phyloP scores from a whole-genome alignment of 2,113 vertebrate species.

The Sphyrna mokarran region DNA sequence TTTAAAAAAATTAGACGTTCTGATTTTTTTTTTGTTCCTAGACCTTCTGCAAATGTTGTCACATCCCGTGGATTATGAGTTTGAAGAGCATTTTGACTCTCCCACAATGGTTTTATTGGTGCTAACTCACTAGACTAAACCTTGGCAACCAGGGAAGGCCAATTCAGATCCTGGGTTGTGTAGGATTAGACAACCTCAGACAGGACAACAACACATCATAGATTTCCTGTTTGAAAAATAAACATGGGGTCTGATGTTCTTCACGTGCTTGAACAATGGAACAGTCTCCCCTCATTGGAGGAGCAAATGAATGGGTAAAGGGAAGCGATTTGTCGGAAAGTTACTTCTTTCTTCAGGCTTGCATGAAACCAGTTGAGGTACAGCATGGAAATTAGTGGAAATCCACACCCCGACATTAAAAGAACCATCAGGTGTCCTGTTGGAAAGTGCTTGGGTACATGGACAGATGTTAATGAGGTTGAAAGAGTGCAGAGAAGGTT shows the following conservation, averaged over 20 bases:
- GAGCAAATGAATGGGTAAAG: background rate
- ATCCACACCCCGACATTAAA: background rate
- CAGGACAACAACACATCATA: too few relatives aligned
- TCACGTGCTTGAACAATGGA: background rate
- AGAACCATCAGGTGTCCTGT: background rate
- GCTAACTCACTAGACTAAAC: background rate
- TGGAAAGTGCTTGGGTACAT: background rate
- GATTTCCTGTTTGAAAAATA: background rate
- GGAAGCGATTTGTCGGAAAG: background rate
- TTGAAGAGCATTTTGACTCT: background rate
- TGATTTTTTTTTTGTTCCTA: background rate
- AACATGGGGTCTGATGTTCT: background rate
- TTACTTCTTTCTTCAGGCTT: background rate
- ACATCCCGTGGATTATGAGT: background rate
- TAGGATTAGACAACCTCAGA: background rate
- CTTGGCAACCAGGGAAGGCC: background rate
- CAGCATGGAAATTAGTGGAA: background rate
- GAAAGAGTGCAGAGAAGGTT: too few relatives aligned
- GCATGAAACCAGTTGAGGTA: background rate
- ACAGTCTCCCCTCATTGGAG: background rate
- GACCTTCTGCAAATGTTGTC: background rate
- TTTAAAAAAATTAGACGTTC: background rate
- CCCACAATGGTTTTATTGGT: background rate
- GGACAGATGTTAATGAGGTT: too few relatives aligned
- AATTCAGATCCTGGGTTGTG: background rate